Conservation (phyloP, 2,113 vertebrate genomes). For the Haliaeetus leucogaster region DNA sequence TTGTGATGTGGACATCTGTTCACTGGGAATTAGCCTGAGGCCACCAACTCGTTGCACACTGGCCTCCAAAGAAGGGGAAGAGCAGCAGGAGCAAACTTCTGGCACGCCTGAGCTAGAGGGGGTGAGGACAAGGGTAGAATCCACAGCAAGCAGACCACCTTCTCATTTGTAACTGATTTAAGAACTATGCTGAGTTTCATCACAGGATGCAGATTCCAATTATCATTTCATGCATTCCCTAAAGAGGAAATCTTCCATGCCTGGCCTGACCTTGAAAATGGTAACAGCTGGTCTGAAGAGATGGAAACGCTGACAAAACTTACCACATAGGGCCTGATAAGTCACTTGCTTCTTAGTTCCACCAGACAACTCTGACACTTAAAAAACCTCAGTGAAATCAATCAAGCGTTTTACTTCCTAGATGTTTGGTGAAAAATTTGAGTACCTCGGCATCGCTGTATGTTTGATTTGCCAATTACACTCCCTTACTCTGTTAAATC, state of each 20-base stretch:
- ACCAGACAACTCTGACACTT: background rate
- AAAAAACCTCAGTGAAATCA: slow-evolving; percentile 13
- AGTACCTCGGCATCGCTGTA: background rate
- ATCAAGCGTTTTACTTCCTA: background rate
- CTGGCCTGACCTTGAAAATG: slow-evolving; percentile 45
- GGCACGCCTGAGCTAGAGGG: background rate
- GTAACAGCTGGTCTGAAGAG: slow-evolving; percentile 44
- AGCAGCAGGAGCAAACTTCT: background rate
- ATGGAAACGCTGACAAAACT: slow-evolving; percentile 21
- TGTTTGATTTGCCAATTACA: slow-evolving; percentile 27
- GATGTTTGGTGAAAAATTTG: background rate
- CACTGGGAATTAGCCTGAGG: background rate
- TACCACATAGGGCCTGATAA: background rate
- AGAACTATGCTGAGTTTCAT: background rate
- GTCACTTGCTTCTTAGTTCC: background rate
- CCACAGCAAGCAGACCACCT: background rate
- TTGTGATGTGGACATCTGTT: slow-evolving; percentile 36
- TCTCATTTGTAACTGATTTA: slow-evolving; percentile 17
- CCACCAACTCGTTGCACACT: background rate
- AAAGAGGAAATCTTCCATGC: background rate
- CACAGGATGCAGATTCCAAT: slow-evolving; percentile 15
- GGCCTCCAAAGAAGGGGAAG: background rate
- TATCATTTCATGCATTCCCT: background rate
- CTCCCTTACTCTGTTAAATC: background rate
- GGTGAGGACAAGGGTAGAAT: background rate